Percentiles rank a stretch among this genome's conserved stretches.
Conservation (phyloP, 2,797 vertebrate genomes). For the Chromis chromis region DNA sequence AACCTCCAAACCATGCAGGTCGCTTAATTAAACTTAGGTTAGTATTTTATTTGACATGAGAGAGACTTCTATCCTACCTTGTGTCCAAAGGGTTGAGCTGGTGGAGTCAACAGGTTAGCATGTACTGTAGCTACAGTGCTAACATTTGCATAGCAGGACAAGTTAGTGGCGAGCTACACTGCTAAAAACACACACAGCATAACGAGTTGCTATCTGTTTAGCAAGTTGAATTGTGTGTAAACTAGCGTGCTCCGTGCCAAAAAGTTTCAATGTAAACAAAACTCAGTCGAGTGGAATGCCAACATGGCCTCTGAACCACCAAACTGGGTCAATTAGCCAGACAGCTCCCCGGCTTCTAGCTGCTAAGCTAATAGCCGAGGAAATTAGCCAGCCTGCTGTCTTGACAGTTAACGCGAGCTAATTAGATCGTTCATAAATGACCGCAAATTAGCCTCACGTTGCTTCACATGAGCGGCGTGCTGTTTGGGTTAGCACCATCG, state of each 20-base stretch:
- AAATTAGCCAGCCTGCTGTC: slow-evolving; percentile 65
- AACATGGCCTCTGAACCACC: slow-evolving; percentile 64
- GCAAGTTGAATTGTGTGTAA: not conserved
- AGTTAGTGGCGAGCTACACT: no score
- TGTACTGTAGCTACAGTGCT: not conserved
- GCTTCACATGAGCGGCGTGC: not conserved
- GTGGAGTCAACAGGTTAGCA: not conserved
- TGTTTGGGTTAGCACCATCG: not conserved
- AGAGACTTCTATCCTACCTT: not conserved
- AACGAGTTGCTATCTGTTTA: not conserved
- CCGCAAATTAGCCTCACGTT: not conserved
- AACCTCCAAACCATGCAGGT: no score
- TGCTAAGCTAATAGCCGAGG: slow-evolving; percentile 69
- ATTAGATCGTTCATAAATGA: not conserved
- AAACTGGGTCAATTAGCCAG: slow-evolving; percentile 76
- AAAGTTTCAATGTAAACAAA: slow-evolving; percentile 61
- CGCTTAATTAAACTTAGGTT: not conserved
- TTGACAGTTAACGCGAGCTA: slow-evolving; percentile 41
- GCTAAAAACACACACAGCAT: not conserved
- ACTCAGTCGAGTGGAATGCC: slow-evolving; percentile 34
- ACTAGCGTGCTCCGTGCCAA: accelerated
- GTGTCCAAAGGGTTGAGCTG: no score
- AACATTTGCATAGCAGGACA: not conserved
- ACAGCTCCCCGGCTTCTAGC: slow-evolving; percentile 43
- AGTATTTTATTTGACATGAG: not conserved